phyloP scores from a whole-genome alignment of 1,140 invertebrate species.

The Sinonovacula constricta region DNA sequence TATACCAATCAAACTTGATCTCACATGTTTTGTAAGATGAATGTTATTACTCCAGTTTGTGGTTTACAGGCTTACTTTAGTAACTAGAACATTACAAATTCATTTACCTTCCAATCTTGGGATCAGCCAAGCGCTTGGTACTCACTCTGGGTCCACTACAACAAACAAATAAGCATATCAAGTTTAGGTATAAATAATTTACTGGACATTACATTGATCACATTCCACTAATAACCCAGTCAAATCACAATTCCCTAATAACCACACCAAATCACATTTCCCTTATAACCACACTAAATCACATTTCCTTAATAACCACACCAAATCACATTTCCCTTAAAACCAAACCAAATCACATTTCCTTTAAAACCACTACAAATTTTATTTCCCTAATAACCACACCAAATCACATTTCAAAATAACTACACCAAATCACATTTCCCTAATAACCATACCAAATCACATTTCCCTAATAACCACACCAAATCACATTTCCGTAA shows the following conservation, averaged over 20 bases:
- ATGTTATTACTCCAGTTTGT: too few species aligned
- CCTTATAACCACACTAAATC: background rate
- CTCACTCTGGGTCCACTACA: slow-evolving; percentile 64
- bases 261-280: background rate
- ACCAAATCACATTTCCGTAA: background rate
- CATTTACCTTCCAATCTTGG: slow-evolving; percentile 58
- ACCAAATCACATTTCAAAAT: too few species aligned
- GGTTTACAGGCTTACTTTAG: too few species aligned
- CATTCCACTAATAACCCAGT: background rate
- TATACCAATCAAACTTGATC: too few species aligned
- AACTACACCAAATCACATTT: too few species aligned
- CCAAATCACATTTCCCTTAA: too few species aligned
- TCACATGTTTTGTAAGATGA: too few species aligned
- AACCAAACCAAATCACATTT: background rate
- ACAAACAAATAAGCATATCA: slow-evolving; percentile 12
- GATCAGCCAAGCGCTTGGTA: slow-evolving; percentile 56
- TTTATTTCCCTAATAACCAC: too few species aligned
- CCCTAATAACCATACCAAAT: background rate
- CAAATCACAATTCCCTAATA: background rate
- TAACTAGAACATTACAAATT: too few species aligned
- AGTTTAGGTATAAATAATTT: too few species aligned
- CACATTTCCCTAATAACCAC: background rate
- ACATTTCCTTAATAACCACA: background rate
- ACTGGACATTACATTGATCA: too few species aligned
- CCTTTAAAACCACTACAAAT: too few species aligned